These are phyloP conservation scores for Leptodactylus fallax DNA, from an alignment of 2,797 vertebrate species.

Conservation along the genomic window DNA sequence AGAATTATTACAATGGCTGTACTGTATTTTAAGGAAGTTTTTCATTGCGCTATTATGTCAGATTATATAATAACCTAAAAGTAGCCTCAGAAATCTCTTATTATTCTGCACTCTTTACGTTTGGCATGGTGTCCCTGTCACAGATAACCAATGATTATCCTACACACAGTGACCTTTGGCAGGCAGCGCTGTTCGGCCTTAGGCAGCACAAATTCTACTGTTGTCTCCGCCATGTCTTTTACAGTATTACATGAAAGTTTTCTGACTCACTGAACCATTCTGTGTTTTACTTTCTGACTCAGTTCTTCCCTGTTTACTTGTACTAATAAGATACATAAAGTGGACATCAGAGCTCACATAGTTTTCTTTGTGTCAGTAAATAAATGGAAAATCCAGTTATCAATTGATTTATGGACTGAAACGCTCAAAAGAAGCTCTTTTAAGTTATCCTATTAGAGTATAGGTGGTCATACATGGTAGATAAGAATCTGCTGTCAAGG, in stretches of 20 bases:
- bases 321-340: too few species aligned
- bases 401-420: too few species aligned
- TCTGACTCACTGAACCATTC: background rate
- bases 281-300: background rate
- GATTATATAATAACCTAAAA: background rate
- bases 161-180: slow-evolving; percentile 2
- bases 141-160: background rate
- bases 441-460: too few species aligned
- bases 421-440: too few species aligned
- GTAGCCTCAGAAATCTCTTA: too few species aligned
- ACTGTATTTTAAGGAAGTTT: slow-evolving; percentile 1
- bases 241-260: background rate
- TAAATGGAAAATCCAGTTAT: too few species aligned
- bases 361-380: too few species aligned
- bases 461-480: too few species aligned
- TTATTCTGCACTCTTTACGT: background rate
- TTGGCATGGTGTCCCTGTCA: background rate
- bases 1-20: background rate
- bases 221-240: background rate
- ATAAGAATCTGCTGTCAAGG: too few species aligned
- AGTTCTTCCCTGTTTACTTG: background rate
- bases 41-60: background rate
- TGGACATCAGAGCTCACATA: too few species aligned
- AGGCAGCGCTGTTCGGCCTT: background rate
- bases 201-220: background rate